Percentiles rank a stretch among this genome's conserved stretches.
Evolutionary conservation across 2,113 vertebrate species (phyloP).

Genomic region (Pao palembangensis): DNA sequence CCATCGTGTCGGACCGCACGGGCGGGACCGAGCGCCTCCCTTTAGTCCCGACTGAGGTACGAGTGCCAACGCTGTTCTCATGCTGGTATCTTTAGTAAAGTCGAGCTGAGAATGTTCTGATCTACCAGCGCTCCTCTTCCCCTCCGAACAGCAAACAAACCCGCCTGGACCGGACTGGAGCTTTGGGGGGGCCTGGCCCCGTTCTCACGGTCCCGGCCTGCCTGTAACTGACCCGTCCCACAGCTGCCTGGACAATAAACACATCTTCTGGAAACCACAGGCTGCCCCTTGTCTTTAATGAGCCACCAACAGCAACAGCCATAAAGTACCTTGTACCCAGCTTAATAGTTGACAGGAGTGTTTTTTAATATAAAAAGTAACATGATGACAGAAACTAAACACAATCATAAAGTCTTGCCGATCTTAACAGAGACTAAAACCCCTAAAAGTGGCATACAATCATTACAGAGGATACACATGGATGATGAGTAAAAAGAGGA

Average conservation of each 20-base stretch:
- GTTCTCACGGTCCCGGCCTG: conserved; percentile 80
- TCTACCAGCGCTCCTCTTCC: conserved; percentile 78
- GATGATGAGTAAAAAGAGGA: conserved; percentile 43
- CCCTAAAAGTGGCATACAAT: conserved; percentile 80
- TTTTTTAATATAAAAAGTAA: conserved; percentile 83
- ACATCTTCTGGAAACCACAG: conserved; percentile 76
- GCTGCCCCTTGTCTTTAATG: conserved; percentile 49
- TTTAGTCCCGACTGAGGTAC: conserved; percentile 96
- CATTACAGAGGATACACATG: conserved; percentile 66
- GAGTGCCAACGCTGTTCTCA: conserved; percentile 91
- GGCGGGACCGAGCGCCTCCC: conserved; percentile 89
- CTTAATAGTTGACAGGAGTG: conserved; percentile 88
- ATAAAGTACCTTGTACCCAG: conserved; percentile 86
- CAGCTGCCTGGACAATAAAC: conserved; percentile 83
- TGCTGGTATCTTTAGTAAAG: conserved; percentile 96
- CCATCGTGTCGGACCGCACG: conserved; percentile 95
- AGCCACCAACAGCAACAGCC: conserved; percentile 63
- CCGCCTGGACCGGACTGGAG: conserved; percentile 76
- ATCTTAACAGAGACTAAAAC: conserved; percentile 67
- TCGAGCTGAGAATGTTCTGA: conserved; percentile 94
- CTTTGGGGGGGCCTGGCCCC: conserved; percentile 71
- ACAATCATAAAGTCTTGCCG: conserved; percentile 78
- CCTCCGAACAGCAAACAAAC: conserved; percentile 79
- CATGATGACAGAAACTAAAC: conserved; percentile 80
- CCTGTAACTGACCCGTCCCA: conserved; percentile 78